A percentile compares a stretch with the other conserved stretches of the same genome.
These are phyloP conservation scores for Solenodon paradoxus DNA, from an alignment of 2,113 vertebrate genomes.

Conservation along the genomic window DNA sequence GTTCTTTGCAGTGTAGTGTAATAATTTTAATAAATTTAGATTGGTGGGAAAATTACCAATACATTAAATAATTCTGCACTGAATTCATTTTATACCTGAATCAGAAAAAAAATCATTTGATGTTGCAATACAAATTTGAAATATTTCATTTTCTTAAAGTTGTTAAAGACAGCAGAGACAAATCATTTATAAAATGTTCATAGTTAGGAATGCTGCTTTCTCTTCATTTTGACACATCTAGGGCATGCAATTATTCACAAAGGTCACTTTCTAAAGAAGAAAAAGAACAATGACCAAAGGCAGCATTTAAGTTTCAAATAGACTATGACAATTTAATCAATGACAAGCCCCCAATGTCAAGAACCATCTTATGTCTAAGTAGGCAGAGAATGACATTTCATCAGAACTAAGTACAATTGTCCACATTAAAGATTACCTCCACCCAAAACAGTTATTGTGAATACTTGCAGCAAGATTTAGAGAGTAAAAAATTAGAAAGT, in stretches of 20 bases:
- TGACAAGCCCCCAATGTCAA: constrained; percentile 79
- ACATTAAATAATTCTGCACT: background rate
- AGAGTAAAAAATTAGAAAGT: background rate
- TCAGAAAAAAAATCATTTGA: constrained; percentile 41
- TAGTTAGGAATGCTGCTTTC: constrained; percentile 69
- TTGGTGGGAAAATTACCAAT: constrained; percentile 2
- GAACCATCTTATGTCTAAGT: constrained; percentile 67
- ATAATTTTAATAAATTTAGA: constrained; percentile 2
- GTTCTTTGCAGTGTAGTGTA: background rate
- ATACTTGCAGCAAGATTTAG: constrained; percentile 5
- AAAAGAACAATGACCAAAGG: constrained; percentile 83
- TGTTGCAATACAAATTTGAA: background rate
- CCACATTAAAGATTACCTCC: constrained; percentile 25
- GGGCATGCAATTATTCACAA: constrained; percentile 84
- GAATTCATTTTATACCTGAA: constrained; percentile 27
- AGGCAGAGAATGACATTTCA: constrained; percentile 75
- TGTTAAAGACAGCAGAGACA: constrained; percentile 50
- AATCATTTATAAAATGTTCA: constrained; percentile 70
- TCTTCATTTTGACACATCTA: constrained; percentile 84
- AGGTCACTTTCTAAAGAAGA: constrained; percentile 82
- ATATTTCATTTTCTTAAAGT: constrained; percentile 38
- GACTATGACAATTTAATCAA: constrained; percentile 85
- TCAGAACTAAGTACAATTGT: constrained; percentile 69
- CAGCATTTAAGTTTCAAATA: constrained; percentile 81
- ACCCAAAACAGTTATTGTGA: background rate